Percentiles rank a stretch among this genome's conserved stretches.
Evolutionary conservation across 2,797 vertebrate genomes (phyloP).

Genomic region (Astyanax mexicanus): DNA sequence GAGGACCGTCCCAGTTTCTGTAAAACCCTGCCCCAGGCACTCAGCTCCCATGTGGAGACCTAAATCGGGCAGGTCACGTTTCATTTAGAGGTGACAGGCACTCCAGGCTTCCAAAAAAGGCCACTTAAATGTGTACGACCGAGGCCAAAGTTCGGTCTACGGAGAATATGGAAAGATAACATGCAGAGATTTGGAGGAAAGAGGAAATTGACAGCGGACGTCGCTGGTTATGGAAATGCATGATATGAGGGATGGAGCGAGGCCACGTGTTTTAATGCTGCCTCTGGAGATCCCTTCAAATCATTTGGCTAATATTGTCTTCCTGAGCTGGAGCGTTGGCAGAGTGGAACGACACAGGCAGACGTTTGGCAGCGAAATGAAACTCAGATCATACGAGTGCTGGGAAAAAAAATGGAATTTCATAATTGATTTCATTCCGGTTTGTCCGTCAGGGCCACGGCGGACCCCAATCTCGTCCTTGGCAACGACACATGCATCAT

Average conservation of each 20-base stretch:
- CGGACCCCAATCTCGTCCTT: conserved; percentile 31
- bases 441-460: neutral
- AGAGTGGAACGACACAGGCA: neutral
- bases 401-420: conserved; percentile 5
- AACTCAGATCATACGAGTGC: neutral
- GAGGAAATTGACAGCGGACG: conserved; percentile 4
- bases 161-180: conserved; percentile 14
- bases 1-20: conserved; percentile 38
- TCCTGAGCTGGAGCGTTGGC: neutral
- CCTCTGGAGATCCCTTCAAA: neutral
- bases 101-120: conserved; percentile 25
- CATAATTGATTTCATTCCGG: conserved; percentile 8
- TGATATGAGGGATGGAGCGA: conserved; percentile 27
- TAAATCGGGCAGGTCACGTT: conserved; percentile 22
- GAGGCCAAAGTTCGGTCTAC: neutral
- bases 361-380: neutral
- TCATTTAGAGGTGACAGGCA: conserved; percentile 44
- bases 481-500: conserved; percentile 39
- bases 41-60: conserved; percentile 33
- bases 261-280: neutral
- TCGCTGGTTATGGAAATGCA: conserved; percentile 10
- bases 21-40: conserved; percentile 28
- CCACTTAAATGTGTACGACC: conserved; percentile 4
- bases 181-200: conserved; percentile 16
- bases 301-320: neutral